Evolutionary conservation across 1,140 invertebrate species (phyloP).

Genomic region (Drosophila parabipectinata): DNA sequence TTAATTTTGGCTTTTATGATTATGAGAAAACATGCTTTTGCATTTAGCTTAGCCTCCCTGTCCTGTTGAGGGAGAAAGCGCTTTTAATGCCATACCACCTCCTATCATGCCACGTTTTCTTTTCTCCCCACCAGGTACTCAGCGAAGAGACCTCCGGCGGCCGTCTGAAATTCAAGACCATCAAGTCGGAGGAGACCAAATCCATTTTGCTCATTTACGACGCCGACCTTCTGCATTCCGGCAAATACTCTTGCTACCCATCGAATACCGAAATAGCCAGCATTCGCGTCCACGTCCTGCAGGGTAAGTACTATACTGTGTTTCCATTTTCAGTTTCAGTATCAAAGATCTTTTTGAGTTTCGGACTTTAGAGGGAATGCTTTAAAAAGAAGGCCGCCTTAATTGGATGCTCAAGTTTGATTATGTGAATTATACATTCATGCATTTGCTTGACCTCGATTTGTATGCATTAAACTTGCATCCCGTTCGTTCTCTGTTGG

Average conservation of each 20-base stretch:
- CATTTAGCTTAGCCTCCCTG: constrained; percentile 56
- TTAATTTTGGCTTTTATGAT: constrained; percentile 82
- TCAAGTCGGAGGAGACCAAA: constrained; percentile 84
- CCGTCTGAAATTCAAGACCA: constrained; percentile 83
- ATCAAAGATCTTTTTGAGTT: background rate
- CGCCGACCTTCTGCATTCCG: constrained; percentile 84
- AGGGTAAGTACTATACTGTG: constrained; percentile 69
- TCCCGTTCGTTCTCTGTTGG: constrained; percentile 5
- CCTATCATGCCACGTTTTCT: background rate
- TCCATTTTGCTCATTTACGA: constrained; percentile 83
- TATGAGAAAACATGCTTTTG: constrained; percentile 81
- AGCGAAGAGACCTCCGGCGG: constrained; percentile 82
- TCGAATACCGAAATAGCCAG: constrained; percentile 85
- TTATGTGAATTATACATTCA: constrained; percentile 49
- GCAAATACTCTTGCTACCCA: constrained; percentile 85
- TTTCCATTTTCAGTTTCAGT: background rate
- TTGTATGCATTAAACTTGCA: constrained; percentile 51
- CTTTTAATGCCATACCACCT: constrained; percentile 19
- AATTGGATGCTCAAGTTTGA: constrained; percentile 47
- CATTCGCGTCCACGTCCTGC: constrained; percentile 85
- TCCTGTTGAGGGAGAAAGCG: constrained; percentile 19
- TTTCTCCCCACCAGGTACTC: constrained; percentile 66
- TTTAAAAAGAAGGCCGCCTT: constrained; percentile 30
- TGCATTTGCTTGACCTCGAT: constrained; percentile 49
- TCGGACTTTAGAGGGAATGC: background rate